phyloP scores from a whole-genome alignment of 2,113 vertebrate genomes.

The Vanacampus margaritifer region DNA sequence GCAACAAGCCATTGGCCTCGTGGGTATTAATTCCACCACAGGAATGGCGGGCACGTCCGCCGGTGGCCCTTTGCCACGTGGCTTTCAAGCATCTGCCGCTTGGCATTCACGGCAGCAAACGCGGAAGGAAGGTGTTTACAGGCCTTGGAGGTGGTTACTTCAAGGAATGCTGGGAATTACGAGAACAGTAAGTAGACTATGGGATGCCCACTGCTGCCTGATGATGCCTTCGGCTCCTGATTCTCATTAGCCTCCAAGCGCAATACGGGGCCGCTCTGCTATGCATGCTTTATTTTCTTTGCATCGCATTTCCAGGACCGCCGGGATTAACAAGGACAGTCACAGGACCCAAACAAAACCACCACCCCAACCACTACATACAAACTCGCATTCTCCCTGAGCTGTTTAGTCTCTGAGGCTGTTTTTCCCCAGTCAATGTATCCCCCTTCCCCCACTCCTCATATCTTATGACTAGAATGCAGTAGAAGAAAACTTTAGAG shows the following conservation, averaged over 20 bases:
- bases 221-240: conserved; percentile 30
- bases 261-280: conserved; percentile 62
- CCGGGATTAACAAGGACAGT: conserved; percentile 66
- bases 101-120: conserved; percentile 31
- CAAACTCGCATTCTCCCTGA: conserved; percentile 9
- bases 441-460: neutral
- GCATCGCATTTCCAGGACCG: conserved; percentile 65
- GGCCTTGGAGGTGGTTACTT: conserved; percentile 15
- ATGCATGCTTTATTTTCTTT: conserved; percentile 66
- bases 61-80: conserved; percentile 41
- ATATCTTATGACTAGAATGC: neutral
- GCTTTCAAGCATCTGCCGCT: conserved; percentile 45
- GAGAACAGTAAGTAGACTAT: neutral
- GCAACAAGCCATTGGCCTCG: conserved; percentile 46
- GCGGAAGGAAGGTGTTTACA: conserved; percentile 17
- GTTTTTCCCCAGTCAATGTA: conserved; percentile 65
- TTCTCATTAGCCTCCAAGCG: conserved; percentile 55
- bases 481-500: neutral
- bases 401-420: conserved; percentile 75
- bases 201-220: neutral
- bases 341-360: too few relatives aligned
- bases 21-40: conserved; percentile 69
- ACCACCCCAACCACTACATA: too few relatives aligned
- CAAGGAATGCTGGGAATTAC: neutral
- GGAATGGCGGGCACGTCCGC: conserved; percentile 66